Evolutionary conservation across 2,888 invertebrate species (phyloP).

Genomic region (Drosophila pullipes): DNA sequence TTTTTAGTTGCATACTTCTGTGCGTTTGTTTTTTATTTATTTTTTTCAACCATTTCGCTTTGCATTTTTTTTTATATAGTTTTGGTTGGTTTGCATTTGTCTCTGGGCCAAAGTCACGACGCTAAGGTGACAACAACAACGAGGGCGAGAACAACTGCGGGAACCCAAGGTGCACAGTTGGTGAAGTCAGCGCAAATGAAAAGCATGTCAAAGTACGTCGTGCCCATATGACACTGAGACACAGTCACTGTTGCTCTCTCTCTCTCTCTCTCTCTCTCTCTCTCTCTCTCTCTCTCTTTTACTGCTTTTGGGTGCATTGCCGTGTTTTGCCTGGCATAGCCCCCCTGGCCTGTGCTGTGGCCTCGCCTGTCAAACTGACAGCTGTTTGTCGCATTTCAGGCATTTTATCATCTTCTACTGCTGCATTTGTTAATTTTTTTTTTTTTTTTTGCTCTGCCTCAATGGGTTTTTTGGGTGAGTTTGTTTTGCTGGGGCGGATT

Average conservation of each 20-base stretch:
- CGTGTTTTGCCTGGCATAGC: slow-evolving; percentile 35
- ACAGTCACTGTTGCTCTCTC: slow-evolving; percentile 10
- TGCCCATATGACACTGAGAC: slow-evolving; percentile 62
- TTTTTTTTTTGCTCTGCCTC: slow-evolving; percentile 9
- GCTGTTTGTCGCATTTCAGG: slow-evolving; percentile 76
- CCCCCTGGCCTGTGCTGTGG: slow-evolving; percentile 23
- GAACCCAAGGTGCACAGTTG: slow-evolving; percentile 50
- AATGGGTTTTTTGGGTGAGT: slow-evolving; percentile 23
- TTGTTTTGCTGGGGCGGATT: slow-evolving; percentile 58
- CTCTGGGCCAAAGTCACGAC: slow-evolving; percentile 57
- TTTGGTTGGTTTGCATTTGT: slow-evolving; percentile 31
- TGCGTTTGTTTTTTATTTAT: slow-evolving; percentile 11
- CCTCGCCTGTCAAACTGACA: slow-evolving; percentile 70
- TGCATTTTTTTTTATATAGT: slow-evolving; percentile 3
- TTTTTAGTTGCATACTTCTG: slow-evolving; percentile 55
- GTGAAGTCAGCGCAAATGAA: slow-evolving; percentile 68
- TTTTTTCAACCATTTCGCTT: slow-evolving; percentile 1
- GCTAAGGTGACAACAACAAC: slow-evolving; percentile 36
- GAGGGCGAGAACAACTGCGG: slow-evolving; percentile 1
- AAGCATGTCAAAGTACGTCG: slow-evolving; percentile 68
- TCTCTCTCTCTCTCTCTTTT: slow-evolving; percentile 10
- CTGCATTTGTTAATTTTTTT: slow-evolving; percentile 23
- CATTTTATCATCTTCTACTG: slow-evolving; percentile 64
- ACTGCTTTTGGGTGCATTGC: slow-evolving; percentile 2
- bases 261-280: not conserved